Percentiles rank a stretch among this genome's conserved stretches.
These are phyloP conservation scores for Neopipo cinnamomea DNA, from an alignment of 2,113 vertebrate genomes.

Conservation along the genomic window DNA sequence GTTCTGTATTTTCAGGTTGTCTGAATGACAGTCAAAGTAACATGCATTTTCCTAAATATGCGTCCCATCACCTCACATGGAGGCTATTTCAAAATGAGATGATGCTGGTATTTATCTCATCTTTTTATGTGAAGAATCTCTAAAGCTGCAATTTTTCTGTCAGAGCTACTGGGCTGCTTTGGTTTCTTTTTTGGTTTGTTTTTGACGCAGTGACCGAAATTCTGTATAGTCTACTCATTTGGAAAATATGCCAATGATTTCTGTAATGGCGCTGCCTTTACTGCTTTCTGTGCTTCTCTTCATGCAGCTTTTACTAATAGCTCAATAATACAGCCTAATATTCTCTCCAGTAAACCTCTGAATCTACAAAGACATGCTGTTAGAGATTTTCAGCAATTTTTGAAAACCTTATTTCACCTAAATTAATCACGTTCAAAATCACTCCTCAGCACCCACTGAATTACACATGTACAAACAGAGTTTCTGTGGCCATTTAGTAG, in stretches of 20 bases:
- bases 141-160: conserved; percentile 7
- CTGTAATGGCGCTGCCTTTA: not conserved
- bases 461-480: not conserved
- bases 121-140: not conserved
- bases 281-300: not conserved
- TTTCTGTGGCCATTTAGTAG: not conserved
- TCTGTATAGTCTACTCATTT: not conserved
- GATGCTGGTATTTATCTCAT: not conserved
- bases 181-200: not conserved
- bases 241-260: not conserved
- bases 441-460: not conserved
- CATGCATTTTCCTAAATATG: not conserved
- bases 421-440: not conserved
- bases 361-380: not conserved
- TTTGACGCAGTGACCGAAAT: not conserved
- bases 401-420: not conserved
- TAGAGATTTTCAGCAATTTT: not conserved
- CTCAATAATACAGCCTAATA: not conserved
- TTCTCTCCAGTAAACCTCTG: not conserved
- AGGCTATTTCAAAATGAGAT: not conserved
- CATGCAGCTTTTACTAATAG: not conserved
- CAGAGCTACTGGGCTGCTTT: not conserved
- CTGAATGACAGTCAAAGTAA: not conserved
- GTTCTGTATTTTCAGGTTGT: not conserved
- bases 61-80: not conserved